These are phyloP conservation scores for Poecilia latipinna DNA, from an alignment of 2,113 vertebrate species.

Conservation along the genomic window DNA sequence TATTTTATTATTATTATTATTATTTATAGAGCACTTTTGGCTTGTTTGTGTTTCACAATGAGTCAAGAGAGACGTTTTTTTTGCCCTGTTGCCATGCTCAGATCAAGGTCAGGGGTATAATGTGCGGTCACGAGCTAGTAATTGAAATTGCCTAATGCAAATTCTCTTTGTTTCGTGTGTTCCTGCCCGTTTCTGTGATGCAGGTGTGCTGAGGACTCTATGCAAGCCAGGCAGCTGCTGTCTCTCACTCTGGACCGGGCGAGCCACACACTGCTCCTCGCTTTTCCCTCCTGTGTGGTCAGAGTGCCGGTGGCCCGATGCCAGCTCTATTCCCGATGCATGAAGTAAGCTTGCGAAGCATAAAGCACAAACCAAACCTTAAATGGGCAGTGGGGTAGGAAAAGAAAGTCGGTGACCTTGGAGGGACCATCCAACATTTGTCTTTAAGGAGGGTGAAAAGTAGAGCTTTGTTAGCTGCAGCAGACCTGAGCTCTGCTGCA, in stretches of 20 bases:
- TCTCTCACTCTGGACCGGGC: conserved; percentile 88
- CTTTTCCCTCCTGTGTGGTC: conserved; percentile 92
- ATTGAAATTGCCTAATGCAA: conserved; percentile 51
- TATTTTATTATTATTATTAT: no score
- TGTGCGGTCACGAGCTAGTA: conserved; percentile 24
- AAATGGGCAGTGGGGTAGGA: conserved; percentile 11
- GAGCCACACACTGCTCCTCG: conserved; percentile 87
- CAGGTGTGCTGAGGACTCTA: conserved; percentile 86
- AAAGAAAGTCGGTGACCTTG: conserved; percentile 21
- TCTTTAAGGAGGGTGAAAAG: conserved; percentile 27
- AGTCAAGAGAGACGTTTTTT: not conserved
- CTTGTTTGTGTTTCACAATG: conserved; percentile 31
- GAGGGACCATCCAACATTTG: not conserved
- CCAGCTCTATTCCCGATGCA: conserved; percentile 92
- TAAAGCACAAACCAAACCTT: not conserved
- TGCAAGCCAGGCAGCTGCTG: conserved; percentile 83
- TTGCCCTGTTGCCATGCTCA: conserved; percentile 6
- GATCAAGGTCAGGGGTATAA: conserved; percentile 46
- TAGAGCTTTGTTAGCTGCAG: conserved; percentile 18
- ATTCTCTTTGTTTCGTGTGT: conserved; percentile 5
- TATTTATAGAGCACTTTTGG: conserved; percentile 31
- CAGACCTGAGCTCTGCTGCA: conserved; percentile 23
- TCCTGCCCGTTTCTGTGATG: conserved; percentile 30
- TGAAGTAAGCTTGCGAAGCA: conserved; percentile 86
- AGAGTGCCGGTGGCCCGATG: conserved; percentile 90